Base-by-base conservation (phyloP, 2,797 vertebrate genomes). In the Labeo calbasu region DNA sequence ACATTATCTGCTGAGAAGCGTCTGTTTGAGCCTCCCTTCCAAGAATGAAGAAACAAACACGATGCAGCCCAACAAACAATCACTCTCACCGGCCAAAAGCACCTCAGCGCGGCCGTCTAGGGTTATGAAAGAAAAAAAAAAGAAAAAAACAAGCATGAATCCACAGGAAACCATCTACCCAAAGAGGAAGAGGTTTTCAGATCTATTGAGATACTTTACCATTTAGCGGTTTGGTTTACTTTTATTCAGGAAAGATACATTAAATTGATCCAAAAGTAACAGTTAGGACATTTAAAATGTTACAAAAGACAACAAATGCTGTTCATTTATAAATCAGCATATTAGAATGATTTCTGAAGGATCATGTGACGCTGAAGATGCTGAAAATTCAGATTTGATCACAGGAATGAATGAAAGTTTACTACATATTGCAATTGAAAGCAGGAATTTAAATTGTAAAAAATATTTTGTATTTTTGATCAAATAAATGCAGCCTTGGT, bases 41-140 rank as follows among this genome's bases (percentile, higher is more conserved):
- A 32, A 36, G 77, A 79, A 69, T 11, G 5, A 11, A 80, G 50
- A 80, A 40, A 63, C 25, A 79, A 79, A 50, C 69, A 70, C 11
- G 65, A 43, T 70, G 32, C 36, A 70, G 40, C 21, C 7, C 9
- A 46, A 32, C 23, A 32, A 43, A 51, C 46, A 53, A 21, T 48
- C 76, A 61, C 57, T 46, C 40, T 79, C 61, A 51, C 43, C 59
- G 0, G 14, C 36, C 21, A 57, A 59, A 23, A 59, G 57, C 19
- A 76, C 40, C 32, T 43, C 66, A n/a, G 23, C 2, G 0, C 36
- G 5, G 25, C 57, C 21, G 10, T 51, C 50, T 75, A 53, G 7
- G 32, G 21, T 57, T 15, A 23, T 15, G 17, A 11, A 59, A 48
- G 32, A 68, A 40, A 46, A 61, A 61, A 61, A 4, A 51, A 51